These are phyloP conservation scores for Caenorhabditis sp. DNA, from an alignment of 2,888 invertebrate genomes.

Conservation along the genomic window DNA sequence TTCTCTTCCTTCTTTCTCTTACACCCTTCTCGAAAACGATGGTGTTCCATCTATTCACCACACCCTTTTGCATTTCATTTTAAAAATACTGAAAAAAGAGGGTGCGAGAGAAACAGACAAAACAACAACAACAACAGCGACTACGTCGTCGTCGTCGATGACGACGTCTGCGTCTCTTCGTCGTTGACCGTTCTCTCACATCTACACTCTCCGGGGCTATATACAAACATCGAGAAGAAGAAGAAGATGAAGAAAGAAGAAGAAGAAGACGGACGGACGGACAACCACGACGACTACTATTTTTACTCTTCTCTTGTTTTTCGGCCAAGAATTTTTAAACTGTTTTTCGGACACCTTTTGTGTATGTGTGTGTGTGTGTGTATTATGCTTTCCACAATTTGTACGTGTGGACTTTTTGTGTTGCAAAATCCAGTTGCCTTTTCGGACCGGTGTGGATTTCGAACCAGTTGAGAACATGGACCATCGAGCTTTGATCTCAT, in stretches of 20 bases:
- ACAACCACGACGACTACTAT: neutral
- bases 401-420: too few species aligned
- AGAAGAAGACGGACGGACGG: neutral
- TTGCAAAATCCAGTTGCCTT: too few species aligned
- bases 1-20: neutral
- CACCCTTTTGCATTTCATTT: too few species aligned
- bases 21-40: too few species aligned
- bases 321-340: neutral
- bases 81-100: too few species aligned
- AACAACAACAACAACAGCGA: neutral
- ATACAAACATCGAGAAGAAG: neutral
- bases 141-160: too few species aligned
- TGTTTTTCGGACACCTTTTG: neutral
- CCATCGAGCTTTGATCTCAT: too few species aligned
- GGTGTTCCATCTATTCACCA: too few species aligned
- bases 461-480: too few species aligned
- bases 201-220: neutral
- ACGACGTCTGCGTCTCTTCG: neutral
- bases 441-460: too few species aligned
- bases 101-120: neutral
- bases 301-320: neutral
- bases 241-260: constrained; percentile 13
- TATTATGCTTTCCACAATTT: too few species aligned
- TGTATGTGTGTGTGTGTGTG: neutral
- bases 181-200: neutral